Base-by-base conservation (phyloP, 2,113 vertebrate species). In the Strigops habroptila region DNA sequence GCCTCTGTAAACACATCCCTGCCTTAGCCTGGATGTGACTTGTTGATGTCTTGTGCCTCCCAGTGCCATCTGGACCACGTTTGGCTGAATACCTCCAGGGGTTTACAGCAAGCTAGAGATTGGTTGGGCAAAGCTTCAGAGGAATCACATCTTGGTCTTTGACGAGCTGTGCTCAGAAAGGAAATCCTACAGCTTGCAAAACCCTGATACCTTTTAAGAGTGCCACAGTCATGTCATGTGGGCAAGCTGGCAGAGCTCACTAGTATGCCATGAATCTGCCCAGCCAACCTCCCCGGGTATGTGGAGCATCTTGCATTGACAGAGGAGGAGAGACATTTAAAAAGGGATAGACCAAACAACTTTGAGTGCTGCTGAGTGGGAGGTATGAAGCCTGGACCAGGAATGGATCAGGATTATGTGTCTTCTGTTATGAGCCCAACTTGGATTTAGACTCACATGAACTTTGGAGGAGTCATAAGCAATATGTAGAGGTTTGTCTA, bases 41-140 rank as follows among this genome's bases (percentile, higher is more conserved):
- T 82, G 78, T 78, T 73, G 88, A 80, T 75, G 91, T 57, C 93
- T 92, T 43, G 53, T 80, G 95, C 78, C 97, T 97, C 88, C 95
- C 75, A n/a, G 43, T 88, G 78, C 97, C 98, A 98, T 97, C 97
- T 98, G 97, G 75, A 84, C 82, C 55, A 73, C 5, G 22, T 83
- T 97, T 68, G 21, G 87, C 70, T 91, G 82, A 77, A 33, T 28
- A 85, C 84, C 96, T 95, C 96, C 12, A 62, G 95, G 88, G 96
- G 73, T 53, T 91, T 75, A 39, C 4, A 67, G 53, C 2, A 30
- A 82, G 71, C 84, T 95, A 82, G 93, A 91, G 95, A 86, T 81
- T 33, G 86, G 82, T 48, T 95, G 97, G 97, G 97, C 94, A 90
- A 55, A 96, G 88, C 97, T 97, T 98, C 97, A 97, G 95, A 98